Conservation (phyloP, 1,140 invertebrate genomes). For the Drosophila simulans region DNA sequence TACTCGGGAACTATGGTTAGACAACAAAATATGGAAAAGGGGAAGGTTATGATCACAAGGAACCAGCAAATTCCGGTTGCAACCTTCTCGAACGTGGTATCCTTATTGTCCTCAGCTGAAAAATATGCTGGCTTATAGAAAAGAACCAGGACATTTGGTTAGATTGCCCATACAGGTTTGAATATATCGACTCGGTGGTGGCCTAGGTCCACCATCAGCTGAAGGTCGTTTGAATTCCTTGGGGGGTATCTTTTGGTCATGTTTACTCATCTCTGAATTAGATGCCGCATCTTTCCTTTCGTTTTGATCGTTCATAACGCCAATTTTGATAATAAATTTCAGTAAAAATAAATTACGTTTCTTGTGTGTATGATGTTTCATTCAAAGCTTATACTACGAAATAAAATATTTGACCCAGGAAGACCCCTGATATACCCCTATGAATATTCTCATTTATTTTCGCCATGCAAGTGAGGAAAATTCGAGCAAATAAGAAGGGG, state of each 20-base stretch:
- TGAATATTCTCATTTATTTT: slow-evolving; percentile 37
- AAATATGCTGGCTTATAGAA: not conserved
- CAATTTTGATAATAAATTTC: slow-evolving; percentile 4
- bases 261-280: too few species aligned
- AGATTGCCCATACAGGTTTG: slow-evolving; percentile 26
- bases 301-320: slow-evolving; percentile 7
- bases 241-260: too few species aligned
- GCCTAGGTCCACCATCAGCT: too few species aligned
- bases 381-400: slow-evolving; percentile 5
- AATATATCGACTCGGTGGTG: slow-evolving; percentile 20
- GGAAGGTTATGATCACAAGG: slow-evolving; percentile 91
- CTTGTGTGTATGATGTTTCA: slow-evolving; percentile 7
- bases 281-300: not conserved
- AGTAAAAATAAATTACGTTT: not conserved
- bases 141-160: too few species aligned
- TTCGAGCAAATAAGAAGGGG: slow-evolving; percentile 5
- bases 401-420: slow-evolving; percentile 6
- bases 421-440: slow-evolving; percentile 11
- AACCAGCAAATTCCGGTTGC: slow-evolving; percentile 89
- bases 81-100: slow-evolving; percentile 87
- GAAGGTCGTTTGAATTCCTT: slow-evolving; percentile 8
- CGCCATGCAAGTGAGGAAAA: not conserved
- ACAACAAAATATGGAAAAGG: slow-evolving; percentile 92
- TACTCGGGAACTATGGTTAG: slow-evolving; percentile 89
- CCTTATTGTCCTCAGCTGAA: slow-evolving; percentile 35